Conservation (phyloP, 2,797 vertebrate genomes). For the Acipenser transmontanus region DNA sequence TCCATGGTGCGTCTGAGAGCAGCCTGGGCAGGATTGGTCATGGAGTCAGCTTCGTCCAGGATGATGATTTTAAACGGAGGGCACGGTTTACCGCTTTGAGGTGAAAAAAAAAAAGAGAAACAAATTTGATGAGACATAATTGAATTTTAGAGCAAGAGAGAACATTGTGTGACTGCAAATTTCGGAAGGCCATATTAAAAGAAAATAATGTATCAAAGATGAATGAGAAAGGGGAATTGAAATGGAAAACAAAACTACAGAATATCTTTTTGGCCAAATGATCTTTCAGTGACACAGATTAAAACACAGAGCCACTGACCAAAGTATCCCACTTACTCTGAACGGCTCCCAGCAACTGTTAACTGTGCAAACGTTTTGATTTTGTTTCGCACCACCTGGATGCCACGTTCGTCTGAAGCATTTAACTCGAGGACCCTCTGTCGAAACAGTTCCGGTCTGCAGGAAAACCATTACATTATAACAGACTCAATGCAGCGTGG, state of each 20-base stretch:
- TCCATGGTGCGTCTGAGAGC: conserved; percentile 96
- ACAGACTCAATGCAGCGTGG: too few relatives aligned
- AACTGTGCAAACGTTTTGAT: conserved; percentile 94
- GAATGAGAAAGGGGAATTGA: too few relatives aligned
- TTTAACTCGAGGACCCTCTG: conserved; percentile 92
- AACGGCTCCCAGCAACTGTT: conserved; percentile 75
- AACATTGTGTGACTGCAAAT: too few relatives aligned
- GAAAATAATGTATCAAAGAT: too few relatives aligned
- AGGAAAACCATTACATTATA: conserved; percentile 2
- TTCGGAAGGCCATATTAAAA: too few relatives aligned
- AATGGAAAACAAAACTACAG: too few relatives aligned
- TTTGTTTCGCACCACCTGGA: conserved; percentile 90
- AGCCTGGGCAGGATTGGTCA: conserved; percentile 90
- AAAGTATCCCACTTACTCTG: conserved; percentile 71
- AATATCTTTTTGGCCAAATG: too few relatives aligned
- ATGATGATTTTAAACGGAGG: conserved; percentile 98
- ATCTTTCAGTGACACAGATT: too few relatives aligned
- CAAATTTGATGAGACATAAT: too few relatives aligned
- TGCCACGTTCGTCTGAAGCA: conserved; percentile 93
- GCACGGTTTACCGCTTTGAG: conserved; percentile 76
- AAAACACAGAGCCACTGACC: neutral
- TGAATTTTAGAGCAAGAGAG: too few relatives aligned
- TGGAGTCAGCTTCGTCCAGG: conserved; percentile 95
- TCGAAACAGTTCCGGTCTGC: conserved; percentile 78
- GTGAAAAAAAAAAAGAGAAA: too few relatives aligned